Conservation (phyloP, 2,113 vertebrate species). For the Agelaius phoeniceus region DNA sequence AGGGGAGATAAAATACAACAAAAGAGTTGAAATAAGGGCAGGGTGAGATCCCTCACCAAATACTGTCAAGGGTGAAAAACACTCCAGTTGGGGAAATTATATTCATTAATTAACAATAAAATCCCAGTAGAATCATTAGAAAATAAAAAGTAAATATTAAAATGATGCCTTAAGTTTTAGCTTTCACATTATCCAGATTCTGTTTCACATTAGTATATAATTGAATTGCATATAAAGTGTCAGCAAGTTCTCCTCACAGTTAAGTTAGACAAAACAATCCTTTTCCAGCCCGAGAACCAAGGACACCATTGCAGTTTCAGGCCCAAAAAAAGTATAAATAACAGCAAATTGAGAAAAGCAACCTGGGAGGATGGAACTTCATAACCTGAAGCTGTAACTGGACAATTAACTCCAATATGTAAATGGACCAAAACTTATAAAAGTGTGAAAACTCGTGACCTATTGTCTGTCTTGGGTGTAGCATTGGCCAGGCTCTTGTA, state of each 20-base stretch:
- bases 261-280: not conserved
- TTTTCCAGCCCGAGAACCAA: not conserved
- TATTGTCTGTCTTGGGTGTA: fast-evolving
- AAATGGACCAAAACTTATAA: not conserved
- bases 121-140: not conserved
- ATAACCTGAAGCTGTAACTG: not conserved
- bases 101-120: not conserved
- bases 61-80: not conserved
- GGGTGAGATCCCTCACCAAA: not conserved
- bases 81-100: not conserved
- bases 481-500: fast-evolving
- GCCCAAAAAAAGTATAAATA: not conserved
- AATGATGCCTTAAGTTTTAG: not conserved
- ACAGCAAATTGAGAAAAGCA: fast-evolving
- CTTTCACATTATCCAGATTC: not conserved
- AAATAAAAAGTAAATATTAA: not conserved
- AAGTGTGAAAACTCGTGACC: not conserved
- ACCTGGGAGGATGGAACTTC: not conserved
- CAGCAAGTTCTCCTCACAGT: not conserved
- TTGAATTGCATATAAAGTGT: not conserved
- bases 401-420: not conserved
- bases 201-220: not conserved
- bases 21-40: not conserved
- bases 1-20: not conserved
- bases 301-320: fast-evolving